Evolutionary conservation across 2,888 invertebrate species (phyloP), one percentile per base, ranked within the genome.

Genomic region (Agrochola macilenta): DNA sequence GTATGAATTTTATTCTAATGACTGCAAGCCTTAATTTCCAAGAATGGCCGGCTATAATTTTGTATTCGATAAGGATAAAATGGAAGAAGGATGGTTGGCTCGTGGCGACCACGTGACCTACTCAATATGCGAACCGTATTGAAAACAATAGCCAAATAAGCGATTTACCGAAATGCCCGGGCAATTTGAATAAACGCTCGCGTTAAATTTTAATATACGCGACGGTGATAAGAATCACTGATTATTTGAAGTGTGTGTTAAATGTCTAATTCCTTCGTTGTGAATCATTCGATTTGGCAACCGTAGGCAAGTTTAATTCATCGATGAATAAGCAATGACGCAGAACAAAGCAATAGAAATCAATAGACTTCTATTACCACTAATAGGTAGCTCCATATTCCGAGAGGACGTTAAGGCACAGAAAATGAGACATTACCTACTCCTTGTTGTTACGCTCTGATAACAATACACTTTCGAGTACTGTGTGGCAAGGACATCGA

Each of bases 121-220:
- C 60, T 79, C 81, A 79, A 70, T 87, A 88, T 81, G 85, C 87
- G 26, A 76, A 78, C 70, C 69, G 82, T 71, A 76, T 76, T 70
- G 65, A 76, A 86, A 76, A 87, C 87, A 89, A 87, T 89, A 80
- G 83, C 78, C 81, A 61, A 87, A 86, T 69, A 78, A 78, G 79
- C 77, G 71, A 74, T 80, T 87, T 76, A 81, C 84, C 81, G 54
- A 88, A 88, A 82, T 78, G 63, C 49, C 46, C 26, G n/a, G 63
- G 20, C 46, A 54, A 78, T 86, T 79, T 82, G 52, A 87, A 87
- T 87, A 76, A 78, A 72, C 35, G 30, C 43, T 58, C 54, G 69
- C 66, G 79, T 79, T 65, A 64, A 82, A 82, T 78, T 78, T 82
- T 82, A 78, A 85, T 71, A 71, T 26, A 73, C 12, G 39, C 14